Evolutionary conservation across 2,113 vertebrate genomes (phyloP).

Genomic region (Physeter macrocephalus): DNA sequence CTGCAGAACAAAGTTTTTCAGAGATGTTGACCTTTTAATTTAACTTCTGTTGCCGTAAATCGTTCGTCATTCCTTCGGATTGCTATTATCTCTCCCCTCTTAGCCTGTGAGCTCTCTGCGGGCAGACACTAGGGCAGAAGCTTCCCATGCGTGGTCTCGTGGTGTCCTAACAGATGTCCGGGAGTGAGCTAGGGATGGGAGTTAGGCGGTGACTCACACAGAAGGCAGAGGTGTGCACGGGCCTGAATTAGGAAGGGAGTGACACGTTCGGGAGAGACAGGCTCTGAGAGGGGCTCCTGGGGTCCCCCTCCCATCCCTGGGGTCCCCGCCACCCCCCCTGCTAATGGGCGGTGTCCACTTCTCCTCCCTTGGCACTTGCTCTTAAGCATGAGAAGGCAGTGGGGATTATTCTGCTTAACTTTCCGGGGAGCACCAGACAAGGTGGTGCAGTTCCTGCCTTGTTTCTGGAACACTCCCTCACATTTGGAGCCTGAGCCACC

Average conservation of each 20-base stretch:
- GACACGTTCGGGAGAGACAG: fast-evolving
- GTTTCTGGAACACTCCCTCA: neutral
- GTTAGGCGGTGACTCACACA: fast-evolving
- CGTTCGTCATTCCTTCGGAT: too few species aligned
- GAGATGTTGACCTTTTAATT: too few species aligned
- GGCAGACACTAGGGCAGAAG: neutral
- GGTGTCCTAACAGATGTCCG: neutral
- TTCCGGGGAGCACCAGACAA: neutral
- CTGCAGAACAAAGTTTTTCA: too few species aligned
- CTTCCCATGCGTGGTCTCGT: fast-evolving
- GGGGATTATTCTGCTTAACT: neutral
- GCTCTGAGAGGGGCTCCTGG: too few species aligned
- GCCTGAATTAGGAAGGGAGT: too few species aligned
- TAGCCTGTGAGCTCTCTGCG: neutral
- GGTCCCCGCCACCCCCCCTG: fast-evolving
- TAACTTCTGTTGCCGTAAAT: neutral
- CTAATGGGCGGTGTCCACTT: fast-evolving
- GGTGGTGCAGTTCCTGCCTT: fast-evolving
- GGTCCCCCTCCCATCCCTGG: too few species aligned
- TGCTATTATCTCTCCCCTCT: fast-evolving
- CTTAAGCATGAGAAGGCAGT: fast-evolving
- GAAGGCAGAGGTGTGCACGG: fast-evolving
- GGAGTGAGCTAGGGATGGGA: neutral
- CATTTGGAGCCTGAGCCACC: neutral
- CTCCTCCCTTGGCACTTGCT: neutral